Conservation (phyloP, 2,797 vertebrate species). For the Bryconaethiops microstoma region DNA sequence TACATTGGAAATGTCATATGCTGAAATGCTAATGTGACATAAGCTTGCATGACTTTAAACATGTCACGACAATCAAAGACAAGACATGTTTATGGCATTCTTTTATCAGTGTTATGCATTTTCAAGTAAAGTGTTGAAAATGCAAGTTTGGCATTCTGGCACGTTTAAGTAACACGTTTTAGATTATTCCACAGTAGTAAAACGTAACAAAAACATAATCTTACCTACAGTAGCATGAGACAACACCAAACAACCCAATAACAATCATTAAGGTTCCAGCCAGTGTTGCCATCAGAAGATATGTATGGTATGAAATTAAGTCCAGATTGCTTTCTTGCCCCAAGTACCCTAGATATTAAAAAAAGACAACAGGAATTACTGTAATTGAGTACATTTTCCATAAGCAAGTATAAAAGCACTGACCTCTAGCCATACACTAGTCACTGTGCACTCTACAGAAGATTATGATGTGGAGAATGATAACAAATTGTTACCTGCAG, state of each 20-base stretch:
- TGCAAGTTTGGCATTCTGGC: too few relatives aligned
- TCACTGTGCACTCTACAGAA: neutral
- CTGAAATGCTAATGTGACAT: too few relatives aligned
- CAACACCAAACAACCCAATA: constrained; percentile 79
- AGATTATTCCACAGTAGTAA: neutral
- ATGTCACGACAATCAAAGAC: too few relatives aligned
- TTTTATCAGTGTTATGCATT: too few relatives aligned
- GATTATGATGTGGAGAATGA: neutral
- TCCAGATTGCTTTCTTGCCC: constrained; percentile 67
- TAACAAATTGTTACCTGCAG: constrained; percentile 70
- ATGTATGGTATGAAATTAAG: constrained; percentile 81
- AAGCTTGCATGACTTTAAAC: too few relatives aligned
- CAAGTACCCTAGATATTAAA: constrained; percentile 65
- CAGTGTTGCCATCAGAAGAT: constrained; percentile 80
- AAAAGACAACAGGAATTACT: constrained; percentile 43
- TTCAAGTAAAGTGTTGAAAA: too few relatives aligned
- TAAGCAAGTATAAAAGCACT: neutral
- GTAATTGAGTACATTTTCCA: neutral
- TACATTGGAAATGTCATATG: too few relatives aligned
- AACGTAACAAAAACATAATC: neutral
- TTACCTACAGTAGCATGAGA: constrained; percentile 74
- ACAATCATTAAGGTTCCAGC: constrained; percentile 81
- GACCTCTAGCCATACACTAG: neutral
- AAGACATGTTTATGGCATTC: too few relatives aligned
- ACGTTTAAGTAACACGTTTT: too few relatives aligned